Conservation (phyloP, 2,113 vertebrate species). For the Cheilinus undulatus region DNA sequence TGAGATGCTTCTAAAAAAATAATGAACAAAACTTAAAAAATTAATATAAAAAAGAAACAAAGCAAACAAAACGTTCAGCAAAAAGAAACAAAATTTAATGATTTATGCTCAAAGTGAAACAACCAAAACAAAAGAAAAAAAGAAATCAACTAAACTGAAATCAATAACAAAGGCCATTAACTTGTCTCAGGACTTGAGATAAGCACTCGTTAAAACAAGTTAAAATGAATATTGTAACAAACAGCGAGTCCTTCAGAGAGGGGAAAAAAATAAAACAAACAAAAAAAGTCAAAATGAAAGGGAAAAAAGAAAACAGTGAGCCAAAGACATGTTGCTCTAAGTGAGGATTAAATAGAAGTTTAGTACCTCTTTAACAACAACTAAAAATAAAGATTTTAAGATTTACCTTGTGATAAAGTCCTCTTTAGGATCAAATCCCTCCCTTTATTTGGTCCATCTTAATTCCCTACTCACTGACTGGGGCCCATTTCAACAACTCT, state of each 20-base stretch:
- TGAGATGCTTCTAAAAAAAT: slow-evolving; percentile 2
- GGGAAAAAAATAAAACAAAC: slow-evolving; percentile 41
- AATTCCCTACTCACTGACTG: slow-evolving; percentile 51
- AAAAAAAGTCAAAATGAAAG: slow-evolving; percentile 17
- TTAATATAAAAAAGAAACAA: slow-evolving; percentile 85
- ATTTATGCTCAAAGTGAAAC: slow-evolving; percentile 92
- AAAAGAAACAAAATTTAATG: slow-evolving; percentile 99
- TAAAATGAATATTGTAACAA: slow-evolving; percentile 65
- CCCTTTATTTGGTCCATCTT: slow-evolving; percentile 94
- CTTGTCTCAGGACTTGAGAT: slow-evolving; percentile 87
- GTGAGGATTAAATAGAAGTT: slow-evolving; percentile 39
- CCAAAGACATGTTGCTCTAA: slow-evolving; percentile 24
- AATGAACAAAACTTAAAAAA: slow-evolving; percentile 24
- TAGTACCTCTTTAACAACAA: slow-evolving; percentile 47
- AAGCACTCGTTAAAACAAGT: slow-evolving; percentile 84
- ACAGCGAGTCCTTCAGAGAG: slow-evolving; percentile 50
- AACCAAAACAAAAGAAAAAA: slow-evolving; percentile 89
- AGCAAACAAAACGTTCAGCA: slow-evolving; percentile 94
- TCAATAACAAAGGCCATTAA: slow-evolving; percentile 90
- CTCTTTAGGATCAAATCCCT: slow-evolving; percentile 55
- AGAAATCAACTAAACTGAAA: slow-evolving; percentile 87
- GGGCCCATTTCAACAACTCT: slow-evolving; percentile 47
- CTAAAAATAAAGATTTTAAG: background rate
- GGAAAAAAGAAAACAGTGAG: slow-evolving; percentile 27
- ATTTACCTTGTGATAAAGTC: background rate